phyloP scores from a whole-genome alignment of 53 echinoderm and acorn worm genomes.

The Zoroaster sp. region DNA sequence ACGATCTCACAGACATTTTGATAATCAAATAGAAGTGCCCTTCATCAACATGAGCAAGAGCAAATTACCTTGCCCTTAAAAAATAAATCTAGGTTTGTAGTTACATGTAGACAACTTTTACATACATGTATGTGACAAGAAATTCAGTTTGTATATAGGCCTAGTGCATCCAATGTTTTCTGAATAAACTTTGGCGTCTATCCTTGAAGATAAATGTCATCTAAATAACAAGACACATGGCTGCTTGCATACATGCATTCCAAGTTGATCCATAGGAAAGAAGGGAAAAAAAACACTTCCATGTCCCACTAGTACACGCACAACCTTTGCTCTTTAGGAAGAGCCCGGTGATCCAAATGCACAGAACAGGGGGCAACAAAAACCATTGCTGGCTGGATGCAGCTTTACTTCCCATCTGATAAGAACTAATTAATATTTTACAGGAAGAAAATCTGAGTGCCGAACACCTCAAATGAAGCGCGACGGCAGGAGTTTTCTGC shows the following conservation, averaged over 20 bases:
- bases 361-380: not conserved
- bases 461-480: not conserved
- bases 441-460: not conserved
- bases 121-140: too few species aligned
- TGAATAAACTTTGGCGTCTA: not conserved
- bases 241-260: not conserved
- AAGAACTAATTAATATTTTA: constrained; percentile 38
- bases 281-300: not conserved
- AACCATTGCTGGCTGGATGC: not conserved
- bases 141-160: not conserved
- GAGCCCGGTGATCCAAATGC: not conserved
- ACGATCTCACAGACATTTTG: too few species aligned
- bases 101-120: too few species aligned
- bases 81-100: too few species aligned
- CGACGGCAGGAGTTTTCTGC: not conserved
- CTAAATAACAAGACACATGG: not conserved
- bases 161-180: not conserved
- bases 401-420: not conserved
- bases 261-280: not conserved
- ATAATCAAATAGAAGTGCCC: too few species aligned
- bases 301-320: not conserved
- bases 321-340: constrained; percentile 7
- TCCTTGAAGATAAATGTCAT: not conserved
- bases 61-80: too few species aligned
- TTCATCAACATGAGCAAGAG: too few species aligned